Conservation (phyloP, 2,888 invertebrate genomes). For the Amphipyra tragopoginis region DNA sequence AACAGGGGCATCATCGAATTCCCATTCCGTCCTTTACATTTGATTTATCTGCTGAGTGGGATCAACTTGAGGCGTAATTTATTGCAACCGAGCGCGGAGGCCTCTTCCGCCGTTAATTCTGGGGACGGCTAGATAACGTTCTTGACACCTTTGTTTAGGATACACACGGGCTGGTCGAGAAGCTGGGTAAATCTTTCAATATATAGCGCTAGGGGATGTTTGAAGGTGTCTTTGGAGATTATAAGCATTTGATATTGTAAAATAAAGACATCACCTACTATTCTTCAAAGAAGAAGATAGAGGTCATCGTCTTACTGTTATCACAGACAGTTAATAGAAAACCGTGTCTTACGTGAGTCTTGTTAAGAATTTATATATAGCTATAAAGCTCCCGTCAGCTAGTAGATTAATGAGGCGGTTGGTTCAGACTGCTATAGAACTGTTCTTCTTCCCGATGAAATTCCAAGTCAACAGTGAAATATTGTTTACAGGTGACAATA, state of each 20-base stretch:
- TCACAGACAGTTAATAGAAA: too few relatives aligned
- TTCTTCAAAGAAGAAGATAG: too few relatives aligned
- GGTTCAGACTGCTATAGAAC: too few relatives aligned
- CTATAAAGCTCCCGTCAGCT: too few relatives aligned
- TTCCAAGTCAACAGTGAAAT: background rate
- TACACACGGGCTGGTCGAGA: slow-evolving; percentile 39
- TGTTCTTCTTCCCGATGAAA: too few relatives aligned
- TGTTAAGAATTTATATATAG: too few relatives aligned
- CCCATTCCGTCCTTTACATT: slow-evolving; percentile 80
- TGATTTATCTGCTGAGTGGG: slow-evolving; percentile 84
- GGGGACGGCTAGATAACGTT: slow-evolving; percentile 76
- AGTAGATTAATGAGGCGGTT: too few relatives aligned
- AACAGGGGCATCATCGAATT: slow-evolving; percentile 78
- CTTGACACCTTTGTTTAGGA: slow-evolving; percentile 74
- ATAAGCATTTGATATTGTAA: background rate
- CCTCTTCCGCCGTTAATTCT: slow-evolving; percentile 78
- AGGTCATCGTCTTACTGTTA: too few relatives aligned
- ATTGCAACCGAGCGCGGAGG: slow-evolving; percentile 72
- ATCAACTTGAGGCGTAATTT: slow-evolving; percentile 82
- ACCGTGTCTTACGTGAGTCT: too few relatives aligned
- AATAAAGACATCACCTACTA: too few relatives aligned
- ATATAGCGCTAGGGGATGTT: slow-evolving; percentile 6
- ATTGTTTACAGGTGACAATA: background rate
- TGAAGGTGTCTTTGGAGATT: background rate
- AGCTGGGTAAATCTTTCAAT: slow-evolving; percentile 37